Conservation (phyloP, 2,888 invertebrate species). For the Cheilosia variabilis region DNA sequence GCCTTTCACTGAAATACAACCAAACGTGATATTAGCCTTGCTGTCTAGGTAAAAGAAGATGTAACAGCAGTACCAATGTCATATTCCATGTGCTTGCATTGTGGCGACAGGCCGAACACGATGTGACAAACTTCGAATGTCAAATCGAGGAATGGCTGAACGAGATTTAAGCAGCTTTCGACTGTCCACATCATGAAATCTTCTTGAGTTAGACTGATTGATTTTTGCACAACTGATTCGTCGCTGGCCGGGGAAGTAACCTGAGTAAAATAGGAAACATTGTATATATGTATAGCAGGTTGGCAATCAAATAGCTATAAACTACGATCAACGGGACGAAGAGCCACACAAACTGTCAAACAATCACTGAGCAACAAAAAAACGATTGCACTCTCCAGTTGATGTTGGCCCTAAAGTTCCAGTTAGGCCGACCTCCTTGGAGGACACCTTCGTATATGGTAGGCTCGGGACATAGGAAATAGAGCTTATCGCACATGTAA, state of each 20-base stretch:
- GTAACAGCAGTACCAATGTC: constrained; percentile 86
- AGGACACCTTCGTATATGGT: too few species aligned
- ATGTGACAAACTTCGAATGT: constrained; percentile 94
- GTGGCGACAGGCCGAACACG: constrained; percentile 92
- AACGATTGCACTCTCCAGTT: too few species aligned
- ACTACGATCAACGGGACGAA: too few species aligned
- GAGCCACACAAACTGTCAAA: too few species aligned
- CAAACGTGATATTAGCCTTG: background rate
- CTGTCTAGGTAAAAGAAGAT: background rate
- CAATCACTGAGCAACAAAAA: too few species aligned
- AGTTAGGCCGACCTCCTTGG: too few species aligned
- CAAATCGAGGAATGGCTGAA: constrained; percentile 89
- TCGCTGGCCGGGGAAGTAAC: background rate
- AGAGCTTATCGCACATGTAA: background rate
- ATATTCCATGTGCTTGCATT: constrained; percentile 91
- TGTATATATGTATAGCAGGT: background rate
- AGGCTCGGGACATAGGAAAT: too few species aligned
- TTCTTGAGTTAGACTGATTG: constrained; percentile 87
- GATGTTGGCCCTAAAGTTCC: too few species aligned
- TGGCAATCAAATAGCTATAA: too few species aligned
- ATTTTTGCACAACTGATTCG: constrained; percentile 76
- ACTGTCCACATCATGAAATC: constrained; percentile 96
- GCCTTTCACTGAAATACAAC: constrained; percentile 86
- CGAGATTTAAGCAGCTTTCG: constrained; percentile 87
- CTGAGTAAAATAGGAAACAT: constrained; percentile 6